Evolutionary conservation across 1,140 invertebrate species (phyloP).

Genomic region (Oedothorax gibbosus): DNA sequence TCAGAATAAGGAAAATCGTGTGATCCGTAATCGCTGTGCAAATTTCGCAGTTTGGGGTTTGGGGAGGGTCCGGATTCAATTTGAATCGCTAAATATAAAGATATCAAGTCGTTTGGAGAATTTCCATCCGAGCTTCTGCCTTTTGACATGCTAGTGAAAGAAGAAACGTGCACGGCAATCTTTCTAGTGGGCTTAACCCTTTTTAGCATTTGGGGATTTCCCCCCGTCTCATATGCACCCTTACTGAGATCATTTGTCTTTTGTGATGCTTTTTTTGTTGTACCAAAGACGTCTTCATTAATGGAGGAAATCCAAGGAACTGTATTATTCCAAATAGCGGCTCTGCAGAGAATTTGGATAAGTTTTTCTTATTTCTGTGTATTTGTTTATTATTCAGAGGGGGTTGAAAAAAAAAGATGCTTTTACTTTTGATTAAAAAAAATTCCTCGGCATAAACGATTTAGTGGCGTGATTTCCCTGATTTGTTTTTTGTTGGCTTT

Average conservation of each 20-base stretch:
- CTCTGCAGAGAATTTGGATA: too few species aligned
- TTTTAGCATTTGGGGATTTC: slow-evolving; percentile 6
- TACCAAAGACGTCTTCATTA: slow-evolving; percentile 55
- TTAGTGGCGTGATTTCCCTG: slow-evolving; percentile 59
- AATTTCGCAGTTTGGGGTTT: slow-evolving; percentile 33
- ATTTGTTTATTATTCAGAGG: slow-evolving; percentile 45
- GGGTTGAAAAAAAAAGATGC: background rate
- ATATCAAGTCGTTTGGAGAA: too few species aligned
- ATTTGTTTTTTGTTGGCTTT: slow-evolving; percentile 47
- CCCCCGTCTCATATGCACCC: background rate
- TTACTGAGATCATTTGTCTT: slow-evolving; percentile 56
- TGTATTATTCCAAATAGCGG: background rate
- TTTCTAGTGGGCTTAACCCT: background rate
- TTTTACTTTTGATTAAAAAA: slow-evolving; percentile 61
- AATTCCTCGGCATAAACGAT: slow-evolving; percentile 59
- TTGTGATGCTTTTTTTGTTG: slow-evolving; percentile 32
- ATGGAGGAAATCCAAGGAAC: slow-evolving; percentile 48
- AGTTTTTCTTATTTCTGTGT: background rate
- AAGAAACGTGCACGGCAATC: too few species aligned
- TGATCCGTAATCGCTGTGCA: slow-evolving; percentile 39
- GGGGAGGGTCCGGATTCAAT: background rate
- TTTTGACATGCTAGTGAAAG: too few species aligned
- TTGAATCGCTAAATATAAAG: background rate
- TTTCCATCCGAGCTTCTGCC: too few species aligned
- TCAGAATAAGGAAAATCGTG: background rate